Base-by-base conservation (phyloP, 2,797 vertebrate species). In the Spheniscus humboldti region DNA sequence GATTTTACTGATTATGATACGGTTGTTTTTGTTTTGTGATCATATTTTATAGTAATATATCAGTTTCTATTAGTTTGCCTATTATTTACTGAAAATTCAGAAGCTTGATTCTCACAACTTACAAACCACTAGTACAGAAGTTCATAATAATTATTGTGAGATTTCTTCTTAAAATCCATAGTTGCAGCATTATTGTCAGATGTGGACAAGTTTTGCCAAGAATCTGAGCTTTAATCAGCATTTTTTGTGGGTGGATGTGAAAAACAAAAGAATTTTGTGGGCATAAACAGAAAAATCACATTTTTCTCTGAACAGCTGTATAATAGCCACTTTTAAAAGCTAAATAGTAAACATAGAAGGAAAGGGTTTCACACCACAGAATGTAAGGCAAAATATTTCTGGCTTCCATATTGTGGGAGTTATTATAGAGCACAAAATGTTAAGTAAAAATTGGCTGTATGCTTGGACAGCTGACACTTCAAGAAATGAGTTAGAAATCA, bases 371-470 rank as follows among this genome's bases (percentile, higher is more conserved):
- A 79, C 28, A 48, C 39, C 25, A 45, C 69, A 59, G 64, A 94
- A 95, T 92, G 50, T 67, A 93, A 88, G 88, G 75, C 86, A 96
- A 95, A 97, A 95, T 96, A 97, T 97, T 97, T 97, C 95, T 96
- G 95, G 94, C 94, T 93, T 97, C 88, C 82, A 88, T 96, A 86
- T 88, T 88, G 96, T 97, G 66, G 96, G 97, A 88, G 96, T 94
- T 90, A 76, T 96, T 96, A 94, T 64, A 77, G n/a, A 92, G 13
- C 27, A 91, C 33, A 92, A 93, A 96, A 93, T 85, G 10, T 68
- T 80, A 93, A 91, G 76, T 88, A 83, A 91, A 95, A 95, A 86
- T 85, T 91, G 43, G 28, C 55, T 94, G 31, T 68, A 28, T 86
- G 33, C 83, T 88, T 90, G 77, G 78, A 71, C 78, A 94, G 63